Conservation (phyloP, 2,113 vertebrate species). For the Epinephelus fuscoguttatus region DNA sequence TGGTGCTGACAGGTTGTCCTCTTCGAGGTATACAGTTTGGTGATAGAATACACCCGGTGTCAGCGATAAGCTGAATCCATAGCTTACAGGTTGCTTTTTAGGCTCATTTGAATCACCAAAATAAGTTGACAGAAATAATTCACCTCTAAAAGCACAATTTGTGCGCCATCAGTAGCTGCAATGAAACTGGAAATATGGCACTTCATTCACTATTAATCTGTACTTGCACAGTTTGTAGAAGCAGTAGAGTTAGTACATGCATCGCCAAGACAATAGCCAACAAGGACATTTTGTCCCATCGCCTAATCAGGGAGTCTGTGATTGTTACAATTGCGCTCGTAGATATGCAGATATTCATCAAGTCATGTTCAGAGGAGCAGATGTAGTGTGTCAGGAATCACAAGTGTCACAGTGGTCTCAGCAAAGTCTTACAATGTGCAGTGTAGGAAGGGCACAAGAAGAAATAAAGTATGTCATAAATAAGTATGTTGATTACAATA, state of each 20-base stretch:
- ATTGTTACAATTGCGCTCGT: not conserved
- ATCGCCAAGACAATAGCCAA: accelerated
- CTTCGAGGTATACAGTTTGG: not conserved
- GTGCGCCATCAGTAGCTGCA: not conserved
- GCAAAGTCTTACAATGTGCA: not conserved
- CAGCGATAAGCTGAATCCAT: accelerated
- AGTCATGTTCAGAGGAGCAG: not conserved
- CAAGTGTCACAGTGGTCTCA: not conserved
- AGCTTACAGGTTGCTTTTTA: too few relatives aligned
- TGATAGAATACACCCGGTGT: not conserved
- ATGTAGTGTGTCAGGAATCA: not conserved
- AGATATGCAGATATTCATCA: not conserved
- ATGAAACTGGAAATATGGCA: not conserved
- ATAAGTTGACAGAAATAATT: not conserved
- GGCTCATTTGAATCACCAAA: not conserved
- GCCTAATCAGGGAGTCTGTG: not conserved
- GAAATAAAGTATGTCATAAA: not conserved
- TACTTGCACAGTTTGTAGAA: not conserved
- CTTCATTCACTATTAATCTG: not conserved
- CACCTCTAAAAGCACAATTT: not conserved
- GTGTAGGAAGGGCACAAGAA: not conserved
- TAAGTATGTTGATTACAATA: not conserved
- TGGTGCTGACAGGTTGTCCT: not conserved
- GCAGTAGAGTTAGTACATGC: not conserved
- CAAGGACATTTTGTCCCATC: conserved; percentile 9